Base-by-base conservation (phyloP, 2,113 vertebrate genomes). In the Xiphorhynchus elegans region DNA sequence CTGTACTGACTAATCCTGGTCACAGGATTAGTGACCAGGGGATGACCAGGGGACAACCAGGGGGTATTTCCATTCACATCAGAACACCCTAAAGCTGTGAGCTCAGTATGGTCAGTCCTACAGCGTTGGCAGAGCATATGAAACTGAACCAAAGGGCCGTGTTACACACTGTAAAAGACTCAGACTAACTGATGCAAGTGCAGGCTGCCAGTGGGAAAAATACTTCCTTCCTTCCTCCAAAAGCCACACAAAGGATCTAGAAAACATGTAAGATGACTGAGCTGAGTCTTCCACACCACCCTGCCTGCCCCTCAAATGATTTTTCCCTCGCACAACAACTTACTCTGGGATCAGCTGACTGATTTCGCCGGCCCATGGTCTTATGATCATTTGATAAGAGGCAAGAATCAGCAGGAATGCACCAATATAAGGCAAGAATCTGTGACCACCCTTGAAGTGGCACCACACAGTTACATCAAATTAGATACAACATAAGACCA, bases 231-330 rank as follows among this genome's bases (percentile, higher is more conserved):
- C 33, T 5, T 42, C 25, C 76, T 66, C 39, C 55, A 63, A 79
- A 87, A 50, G 5, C 2, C 29, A 15, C 8, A 25, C 56, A 67
- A 58, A 23, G 47, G 6, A 35, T 24, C 16, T 26, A 23, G 67
- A 89, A 13, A 59, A 7, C 21, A 20, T 0, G 0, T 15, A 39
- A 50, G 24, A 56, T 10, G 11, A 67, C 8, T 8, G 35, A 46
- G 24, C 13, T 0, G 0, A 40, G 11, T 25, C 35, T 39, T 42
- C 17, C 5, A 4, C n/a, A 11, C 12, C 13, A 33, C 9, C 6
- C 29, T 49, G 9, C 19, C 24, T 35, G 7, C 21, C 5, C 6
- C 3, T 7, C 5, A 40, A 11, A 18, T 6, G 1, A 24, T 37
- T 69, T 55, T 58, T 67, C 28, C 47, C 56, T 13, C 18, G 14